Conservation (phyloP, 2,113 vertebrate species). For the Hyaena hyaena region DNA sequence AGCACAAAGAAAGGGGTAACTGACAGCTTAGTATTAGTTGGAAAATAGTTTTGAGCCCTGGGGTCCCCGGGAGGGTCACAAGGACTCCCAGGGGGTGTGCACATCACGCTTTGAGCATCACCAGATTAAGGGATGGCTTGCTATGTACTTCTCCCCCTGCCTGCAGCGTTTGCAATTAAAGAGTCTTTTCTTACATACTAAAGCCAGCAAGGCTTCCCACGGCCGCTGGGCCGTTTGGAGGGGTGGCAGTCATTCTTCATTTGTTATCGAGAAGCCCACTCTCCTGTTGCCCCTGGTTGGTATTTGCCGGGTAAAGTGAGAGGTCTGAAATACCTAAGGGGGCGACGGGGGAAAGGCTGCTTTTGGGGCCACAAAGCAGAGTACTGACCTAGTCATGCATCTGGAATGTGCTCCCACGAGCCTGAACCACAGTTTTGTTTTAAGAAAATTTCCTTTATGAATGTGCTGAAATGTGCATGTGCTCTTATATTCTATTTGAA, state of each 20-base stretch:
- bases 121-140: background rate
- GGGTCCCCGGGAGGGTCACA: background rate
- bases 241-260: background rate
- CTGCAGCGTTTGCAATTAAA: background rate
- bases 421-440: background rate
- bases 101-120: background rate
- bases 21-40: background rate
- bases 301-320: background rate
- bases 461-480: background rate
- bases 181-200: background rate
- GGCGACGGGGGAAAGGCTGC: too few species aligned
- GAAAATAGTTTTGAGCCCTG: background rate
- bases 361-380: background rate
- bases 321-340: background rate
- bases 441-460: background rate
- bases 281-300: too few species aligned
- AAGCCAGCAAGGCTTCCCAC: background rate
- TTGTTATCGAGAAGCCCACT: background rate
- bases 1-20: too few species aligned
- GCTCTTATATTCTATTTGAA: background rate
- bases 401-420: background rate
- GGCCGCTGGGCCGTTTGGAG: background rate
- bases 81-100: background rate
- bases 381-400: accelerated
- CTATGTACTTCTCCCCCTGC: background rate